These are phyloP conservation scores for Tachina fera DNA, from an alignment of 2,888 invertebrate species.

Conservation along the genomic window DNA sequence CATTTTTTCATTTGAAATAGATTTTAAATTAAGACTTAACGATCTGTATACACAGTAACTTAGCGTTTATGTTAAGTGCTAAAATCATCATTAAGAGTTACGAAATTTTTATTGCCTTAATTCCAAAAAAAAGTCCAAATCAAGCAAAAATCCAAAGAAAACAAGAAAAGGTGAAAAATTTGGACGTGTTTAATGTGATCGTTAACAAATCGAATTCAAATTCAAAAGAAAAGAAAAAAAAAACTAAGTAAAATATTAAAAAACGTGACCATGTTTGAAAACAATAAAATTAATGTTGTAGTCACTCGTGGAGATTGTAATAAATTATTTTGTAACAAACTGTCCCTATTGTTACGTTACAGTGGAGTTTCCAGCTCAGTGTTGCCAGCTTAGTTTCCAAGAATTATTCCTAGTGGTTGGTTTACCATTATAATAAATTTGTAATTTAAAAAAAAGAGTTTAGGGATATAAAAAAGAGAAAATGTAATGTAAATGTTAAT, in stretches of 20 bases:
- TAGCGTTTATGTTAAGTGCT: not conserved
- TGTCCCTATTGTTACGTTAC: not conserved
- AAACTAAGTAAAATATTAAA: conserved; percentile 12
- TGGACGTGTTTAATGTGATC: conserved; percentile 45
- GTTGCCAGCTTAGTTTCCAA: no score
- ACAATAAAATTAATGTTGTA: conserved; percentile 65
- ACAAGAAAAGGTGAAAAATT: conserved; percentile 1
- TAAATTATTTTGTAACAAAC: conserved; percentile 59
- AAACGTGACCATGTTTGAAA: conserved; percentile 65
- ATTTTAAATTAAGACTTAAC: no score
- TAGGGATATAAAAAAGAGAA: not conserved
- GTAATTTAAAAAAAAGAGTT: no score
- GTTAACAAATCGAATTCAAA: conserved; percentile 41
- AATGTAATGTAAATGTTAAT: not conserved
- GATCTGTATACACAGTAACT: no score
- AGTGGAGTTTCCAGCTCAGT: no score
- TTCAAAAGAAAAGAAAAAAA: conserved; percentile 30
- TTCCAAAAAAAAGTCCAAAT: not conserved
- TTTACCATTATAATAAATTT: no score
- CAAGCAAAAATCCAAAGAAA: not conserved
- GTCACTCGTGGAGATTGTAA: conserved; percentile 46
- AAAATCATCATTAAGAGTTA: conserved; percentile 6
- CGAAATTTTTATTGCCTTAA: not conserved
- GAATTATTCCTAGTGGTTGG: no score
- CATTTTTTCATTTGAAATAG: no score